These are phyloP conservation scores for Hozukius guyotensis DNA, from an alignment of 2,797 vertebrate species.

Conservation along the genomic window DNA sequence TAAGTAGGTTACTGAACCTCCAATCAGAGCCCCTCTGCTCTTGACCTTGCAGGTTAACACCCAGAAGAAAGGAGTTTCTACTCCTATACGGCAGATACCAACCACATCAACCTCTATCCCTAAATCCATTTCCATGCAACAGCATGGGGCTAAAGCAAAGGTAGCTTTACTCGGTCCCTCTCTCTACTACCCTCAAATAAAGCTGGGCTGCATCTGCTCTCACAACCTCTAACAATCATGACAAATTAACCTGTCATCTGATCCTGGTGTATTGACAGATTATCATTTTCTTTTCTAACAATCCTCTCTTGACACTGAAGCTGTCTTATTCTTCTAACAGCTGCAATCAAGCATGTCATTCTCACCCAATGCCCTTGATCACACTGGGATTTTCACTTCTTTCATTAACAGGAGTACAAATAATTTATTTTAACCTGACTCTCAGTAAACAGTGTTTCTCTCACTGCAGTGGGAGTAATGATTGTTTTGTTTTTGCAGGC, in stretches of 20 bases:
- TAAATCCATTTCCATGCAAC: conserved; percentile 60
- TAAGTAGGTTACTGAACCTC: conserved; percentile 2
- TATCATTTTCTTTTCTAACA: conserved; percentile 15
- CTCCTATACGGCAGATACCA: conserved; percentile 51
- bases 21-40: conserved; percentile 58
- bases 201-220: conserved; percentile 26
- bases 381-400: conserved; percentile 4
- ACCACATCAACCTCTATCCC: conserved; percentile 44
- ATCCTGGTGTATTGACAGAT: neutral
- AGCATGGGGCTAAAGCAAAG: conserved; percentile 70
- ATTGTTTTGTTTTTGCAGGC: conserved; percentile 74
- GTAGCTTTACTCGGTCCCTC: conserved; percentile 59
- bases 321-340: neutral
- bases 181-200: conserved; percentile 5
- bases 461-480: conserved; percentile 2
- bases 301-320: neutral
- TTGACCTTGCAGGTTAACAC: conserved; percentile 74
- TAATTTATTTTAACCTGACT: neutral
- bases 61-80: conserved; percentile 68
- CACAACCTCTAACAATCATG: conserved; percentile 22
- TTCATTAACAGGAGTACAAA: conserved; percentile 5
- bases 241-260: neutral
- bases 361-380: neutral
- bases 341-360: conserved; percentile 42
- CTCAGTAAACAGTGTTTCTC: neutral